Percentiles rank a stretch among this genome's conserved stretches.
Conservation (phyloP, 1,140 invertebrate genomes). For the Drosophila nikananu region DNA sequence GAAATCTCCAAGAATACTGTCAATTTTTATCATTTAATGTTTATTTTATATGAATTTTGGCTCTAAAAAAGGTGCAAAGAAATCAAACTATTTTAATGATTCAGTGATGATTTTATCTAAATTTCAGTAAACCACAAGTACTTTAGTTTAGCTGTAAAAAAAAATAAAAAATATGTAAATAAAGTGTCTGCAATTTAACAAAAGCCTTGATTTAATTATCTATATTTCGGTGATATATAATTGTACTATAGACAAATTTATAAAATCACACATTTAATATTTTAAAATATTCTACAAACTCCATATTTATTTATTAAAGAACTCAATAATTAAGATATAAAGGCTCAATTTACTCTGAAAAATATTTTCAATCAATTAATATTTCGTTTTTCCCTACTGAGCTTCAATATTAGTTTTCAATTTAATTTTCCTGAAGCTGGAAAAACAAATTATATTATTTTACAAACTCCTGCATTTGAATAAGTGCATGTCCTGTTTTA, state of each 20-base stretch:
- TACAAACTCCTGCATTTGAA: neutral
- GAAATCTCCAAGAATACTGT: neutral
- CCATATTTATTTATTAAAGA: neutral
- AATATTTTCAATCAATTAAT: neutral
- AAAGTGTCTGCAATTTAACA: no score
- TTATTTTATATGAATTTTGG: no score
- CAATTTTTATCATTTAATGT: neutral
- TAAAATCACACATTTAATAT: no score
- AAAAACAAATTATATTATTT: conserved; percentile 12
- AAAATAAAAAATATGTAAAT: no score
- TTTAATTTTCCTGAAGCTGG: neutral
- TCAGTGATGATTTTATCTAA: no score
- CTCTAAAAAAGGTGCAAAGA: no score
- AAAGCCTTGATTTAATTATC: no score
- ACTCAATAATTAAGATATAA: neutral
- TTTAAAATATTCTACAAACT: neutral
- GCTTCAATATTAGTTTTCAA: neutral
- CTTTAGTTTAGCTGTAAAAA: no score
- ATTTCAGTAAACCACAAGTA: no score
- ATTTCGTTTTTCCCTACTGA: neutral
- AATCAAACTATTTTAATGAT: no score
- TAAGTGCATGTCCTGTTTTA: conserved; percentile 6
- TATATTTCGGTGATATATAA: no score
- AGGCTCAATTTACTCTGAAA: neutral
- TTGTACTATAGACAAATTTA: no score